Conservation (phyloP, 92 coral and sea anemone genomes). For the Virgularia gustaviana region DNA sequence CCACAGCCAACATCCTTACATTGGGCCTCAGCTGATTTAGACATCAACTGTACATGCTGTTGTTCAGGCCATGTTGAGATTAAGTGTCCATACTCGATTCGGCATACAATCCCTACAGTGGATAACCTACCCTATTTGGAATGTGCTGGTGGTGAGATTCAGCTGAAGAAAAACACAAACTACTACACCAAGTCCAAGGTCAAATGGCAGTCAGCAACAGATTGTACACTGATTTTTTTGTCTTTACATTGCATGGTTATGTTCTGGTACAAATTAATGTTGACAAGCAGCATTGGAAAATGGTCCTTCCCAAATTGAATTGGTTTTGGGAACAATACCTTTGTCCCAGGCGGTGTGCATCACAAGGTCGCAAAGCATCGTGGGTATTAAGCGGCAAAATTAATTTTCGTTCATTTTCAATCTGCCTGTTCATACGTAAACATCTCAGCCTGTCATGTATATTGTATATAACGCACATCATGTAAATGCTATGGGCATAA, state of each 20-base stretch:
- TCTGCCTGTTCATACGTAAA: not conserved
- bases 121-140: not conserved
- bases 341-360: not conserved
- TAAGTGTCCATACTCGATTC: no score
- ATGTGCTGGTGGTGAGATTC: not conserved
- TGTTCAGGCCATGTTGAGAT: no score
- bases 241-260: no score
- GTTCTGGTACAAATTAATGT: no score
- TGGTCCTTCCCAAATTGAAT: no score
- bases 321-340: no score
- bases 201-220: not conserved
- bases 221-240: not conserved
- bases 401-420: not conserved
- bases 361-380: not conserved
- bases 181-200: not conserved
- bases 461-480: not conserved
- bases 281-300: no score
- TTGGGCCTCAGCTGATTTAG: not conserved
- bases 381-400: no score
- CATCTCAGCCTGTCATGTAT: not conserved
- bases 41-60: not conserved
- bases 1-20: not conserved
- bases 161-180: not conserved
- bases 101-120: not conserved
- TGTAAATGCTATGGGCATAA: not conserved